Evolutionary conservation across 1,140 invertebrate species (phyloP).

Genomic region (Oedothorax gibbosus): DNA sequence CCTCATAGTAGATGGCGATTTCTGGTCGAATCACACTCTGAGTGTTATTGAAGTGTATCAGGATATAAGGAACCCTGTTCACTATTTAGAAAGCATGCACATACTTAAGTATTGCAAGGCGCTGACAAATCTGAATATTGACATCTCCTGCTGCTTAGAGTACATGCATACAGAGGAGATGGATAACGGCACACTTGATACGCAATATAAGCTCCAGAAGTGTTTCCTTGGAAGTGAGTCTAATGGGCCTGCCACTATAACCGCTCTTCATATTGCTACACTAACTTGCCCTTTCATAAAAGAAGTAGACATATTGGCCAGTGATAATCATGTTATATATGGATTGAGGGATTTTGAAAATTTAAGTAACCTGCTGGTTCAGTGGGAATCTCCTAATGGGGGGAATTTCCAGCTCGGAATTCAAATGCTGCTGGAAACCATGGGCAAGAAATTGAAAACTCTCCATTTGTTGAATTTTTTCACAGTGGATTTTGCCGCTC

Average conservation of each 20-base stretch:
- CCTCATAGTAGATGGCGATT: conserved; percentile 22
- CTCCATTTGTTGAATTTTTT: conserved; percentile 31
- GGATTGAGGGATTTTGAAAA: conserved; percentile 43
- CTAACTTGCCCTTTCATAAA: conserved; percentile 33
- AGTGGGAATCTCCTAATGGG: conserved; percentile 31
- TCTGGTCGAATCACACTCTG: conserved; percentile 21
- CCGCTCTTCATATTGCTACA: conserved; percentile 32
- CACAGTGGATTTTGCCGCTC: conserved; percentile 28
- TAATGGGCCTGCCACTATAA: neutral
- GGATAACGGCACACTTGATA: conserved; percentile 8
- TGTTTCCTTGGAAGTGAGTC: conserved; percentile 20
- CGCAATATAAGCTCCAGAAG: conserved; percentile 25
- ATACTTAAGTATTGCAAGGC: conserved; percentile 22
- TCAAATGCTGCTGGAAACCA: conserved; percentile 16
- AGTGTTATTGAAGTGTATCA: conserved; percentile 23
- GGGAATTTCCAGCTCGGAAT: conserved; percentile 42
- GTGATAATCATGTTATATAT: conserved; percentile 37
- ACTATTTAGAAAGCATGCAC: neutral
- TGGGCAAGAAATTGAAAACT: conserved; percentile 29
- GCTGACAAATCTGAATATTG: conserved; percentile 19
- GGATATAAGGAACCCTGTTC: conserved; percentile 9
- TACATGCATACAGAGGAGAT: conserved; percentile 20
- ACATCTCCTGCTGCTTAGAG: conserved; percentile 22
- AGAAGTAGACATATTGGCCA: conserved; percentile 23
- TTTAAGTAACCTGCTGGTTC: conserved; percentile 27